Evolutionary conservation across 2,888 invertebrate genomes (phyloP).

Genomic region (Lasioglossum calceatum): DNA sequence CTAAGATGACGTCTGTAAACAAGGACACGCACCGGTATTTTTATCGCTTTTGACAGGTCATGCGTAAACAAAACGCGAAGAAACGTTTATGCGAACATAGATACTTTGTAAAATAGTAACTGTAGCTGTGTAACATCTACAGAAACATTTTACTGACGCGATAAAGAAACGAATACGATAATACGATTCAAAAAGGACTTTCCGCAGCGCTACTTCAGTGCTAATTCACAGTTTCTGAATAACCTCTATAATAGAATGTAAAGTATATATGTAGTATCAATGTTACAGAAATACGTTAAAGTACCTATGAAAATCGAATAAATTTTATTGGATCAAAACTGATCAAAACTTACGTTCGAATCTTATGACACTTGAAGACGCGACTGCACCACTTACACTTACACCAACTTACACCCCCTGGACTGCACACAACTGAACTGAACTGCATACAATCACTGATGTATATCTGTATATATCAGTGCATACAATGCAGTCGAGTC

Average conservation of each 20-base stretch:
- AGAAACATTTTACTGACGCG: neutral
- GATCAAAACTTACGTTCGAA: neutral
- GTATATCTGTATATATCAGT: too few species aligned
- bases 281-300: neutral
- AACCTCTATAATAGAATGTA: neutral
- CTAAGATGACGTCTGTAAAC: constrained; percentile 2
- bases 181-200: neutral
- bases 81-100: neutral
- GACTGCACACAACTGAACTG: too few species aligned
- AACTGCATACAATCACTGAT: too few species aligned
- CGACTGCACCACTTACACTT: neutral
- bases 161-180: neutral
- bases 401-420: too few species aligned
- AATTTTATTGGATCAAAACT: neutral
- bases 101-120: neutral
- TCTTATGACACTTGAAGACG: neutral
- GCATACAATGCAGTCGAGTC: neutral
- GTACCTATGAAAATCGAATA: neutral
- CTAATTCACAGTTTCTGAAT: neutral
- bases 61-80: neutral
- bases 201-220: neutral
- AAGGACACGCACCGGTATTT: neutral
- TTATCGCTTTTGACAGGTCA: neutral
- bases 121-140: neutral
- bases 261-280: neutral